Evolutionary conservation across 2,113 vertebrate genomes (phyloP), one percentile per base, ranked within the genome.

Genomic region (Notothenia rossii): DNA sequence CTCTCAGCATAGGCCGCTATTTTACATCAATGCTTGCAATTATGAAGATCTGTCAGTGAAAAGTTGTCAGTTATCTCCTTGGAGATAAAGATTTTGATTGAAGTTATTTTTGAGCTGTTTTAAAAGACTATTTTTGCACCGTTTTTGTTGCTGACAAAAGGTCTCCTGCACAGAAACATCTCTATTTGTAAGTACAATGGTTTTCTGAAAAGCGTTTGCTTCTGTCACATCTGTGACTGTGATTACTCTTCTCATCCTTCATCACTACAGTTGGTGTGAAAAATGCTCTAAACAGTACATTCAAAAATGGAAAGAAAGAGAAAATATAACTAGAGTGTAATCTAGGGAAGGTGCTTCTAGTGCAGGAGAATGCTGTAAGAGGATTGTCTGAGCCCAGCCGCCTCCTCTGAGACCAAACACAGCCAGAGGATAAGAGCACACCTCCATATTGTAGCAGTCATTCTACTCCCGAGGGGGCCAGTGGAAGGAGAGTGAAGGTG

Each of bases 401-500:
- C 54, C 60, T 71, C 72, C 29, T 68, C n/a, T n/a, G 66, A 81
- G 70, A 62, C 77, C 65, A 59, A 59, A 68, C 81, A 18, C 55
- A 70, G 77, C 69, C 76, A 81, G 71, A 79, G 71, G 75, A 83
- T 70, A 55, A 25, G 75, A 51, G n/a, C 13, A 50, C 48, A 29
- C 51, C 56, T 68, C 80, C 53, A 74, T 77, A 66, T 68, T 72
- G 54, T 74, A 60, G 56, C 71, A 25, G 33, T 74, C 18, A 59
- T 62, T 85, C 29, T 45, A 58, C 51, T 86, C 78, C 59, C 49
- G 50, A 50, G 40, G 63, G 59, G 70, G 59, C 61, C 17, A 36
- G 65, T 74, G 77, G 70, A 75, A 75, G 69, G 56, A 79, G 72
- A 79, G 61, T 70, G 75, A 86, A 74, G 76, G 80, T 84, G 66